A percentile compares a stretch with the other conserved stretches of the same genome.
Evolutionary conservation across 2,888 invertebrate genomes (phyloP).

Genomic region (Macroteleia sp.): DNA sequence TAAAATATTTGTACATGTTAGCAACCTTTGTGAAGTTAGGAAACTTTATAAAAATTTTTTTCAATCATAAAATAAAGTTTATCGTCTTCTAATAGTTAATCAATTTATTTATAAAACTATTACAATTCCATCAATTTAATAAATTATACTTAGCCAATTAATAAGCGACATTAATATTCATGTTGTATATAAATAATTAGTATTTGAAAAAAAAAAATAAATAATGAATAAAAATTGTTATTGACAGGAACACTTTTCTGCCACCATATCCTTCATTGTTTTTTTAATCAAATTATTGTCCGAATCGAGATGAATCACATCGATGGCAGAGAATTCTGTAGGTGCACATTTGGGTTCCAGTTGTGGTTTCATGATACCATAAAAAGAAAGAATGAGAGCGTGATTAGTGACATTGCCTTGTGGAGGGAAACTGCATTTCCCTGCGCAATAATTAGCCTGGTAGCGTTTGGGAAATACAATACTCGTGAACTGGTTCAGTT

Average conservation of each 20-base stretch:
- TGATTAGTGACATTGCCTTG: conserved; percentile 23
- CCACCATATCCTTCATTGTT: conserved; percentile 35
- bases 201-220: neutral
- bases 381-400: conserved; percentile 39
- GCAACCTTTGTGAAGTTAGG: too few species aligned
- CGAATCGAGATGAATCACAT: conserved; percentile 10
- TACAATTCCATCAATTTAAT: too few species aligned
- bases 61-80: too few species aligned
- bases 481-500: conserved; percentile 3
- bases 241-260: conserved; percentile 21
- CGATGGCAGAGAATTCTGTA: neutral
- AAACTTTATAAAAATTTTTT: too few species aligned
- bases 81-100: too few species aligned
- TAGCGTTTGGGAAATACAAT: conserved; percentile 17
- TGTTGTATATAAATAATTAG: too few species aligned
- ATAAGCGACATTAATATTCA: too few species aligned
- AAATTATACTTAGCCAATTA: too few species aligned
- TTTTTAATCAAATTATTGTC: conserved; percentile 10
- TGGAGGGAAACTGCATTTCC: conserved; percentile 37
- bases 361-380: neutral
- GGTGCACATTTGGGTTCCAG: conserved; percentile 34
- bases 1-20: too few species aligned
- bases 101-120: too few species aligned
- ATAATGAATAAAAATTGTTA: conserved; percentile 12
- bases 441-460: conserved; percentile 25